Evolutionary conservation across 37 sponge, comb jelly and placozoan genomes (phyloP).

Genomic region (Beroe ovata): DNA sequence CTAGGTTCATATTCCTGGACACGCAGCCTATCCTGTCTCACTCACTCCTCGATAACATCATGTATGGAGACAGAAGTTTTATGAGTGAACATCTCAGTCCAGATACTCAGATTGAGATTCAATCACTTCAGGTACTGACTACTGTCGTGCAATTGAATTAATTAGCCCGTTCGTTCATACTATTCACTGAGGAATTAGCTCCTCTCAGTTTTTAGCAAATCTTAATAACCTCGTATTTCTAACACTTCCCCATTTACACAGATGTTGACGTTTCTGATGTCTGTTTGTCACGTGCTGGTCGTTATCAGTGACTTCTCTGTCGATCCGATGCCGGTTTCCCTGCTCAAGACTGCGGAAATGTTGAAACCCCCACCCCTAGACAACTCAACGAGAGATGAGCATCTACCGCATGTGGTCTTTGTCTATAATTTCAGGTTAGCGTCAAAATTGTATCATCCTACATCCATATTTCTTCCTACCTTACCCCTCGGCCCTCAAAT

Average conservation of each 20-base stretch:
- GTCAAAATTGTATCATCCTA: too few species aligned
- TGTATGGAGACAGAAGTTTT: constrained; percentile 11
- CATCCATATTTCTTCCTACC: too few species aligned
- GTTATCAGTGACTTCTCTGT: constrained; percentile 48
- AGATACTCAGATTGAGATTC: constrained; percentile 47
- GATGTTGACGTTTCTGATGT: constrained; percentile 43
- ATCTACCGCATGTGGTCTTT: constrained; percentile 21
- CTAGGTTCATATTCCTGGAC: constrained; percentile 49
- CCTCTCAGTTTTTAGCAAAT: too few species aligned
- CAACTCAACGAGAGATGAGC: constrained; percentile 15
- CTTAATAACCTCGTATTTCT: too few species aligned
- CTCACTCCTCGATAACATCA: constrained; percentile 32
- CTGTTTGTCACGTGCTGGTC: constrained; percentile 11
- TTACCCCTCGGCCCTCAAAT: too few species aligned
- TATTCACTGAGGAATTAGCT: too few species aligned
- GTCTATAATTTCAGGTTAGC: constrained; percentile 54
- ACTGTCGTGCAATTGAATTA: not conserved
- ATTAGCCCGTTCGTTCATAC: too few species aligned
- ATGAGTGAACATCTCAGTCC: constrained; percentile 36
- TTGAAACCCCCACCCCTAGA: not conserved
- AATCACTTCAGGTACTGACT: constrained; percentile 35
- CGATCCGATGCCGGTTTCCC: not conserved
- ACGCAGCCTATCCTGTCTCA: constrained; percentile 37
- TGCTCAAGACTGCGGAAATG: constrained; percentile 46
- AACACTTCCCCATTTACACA: too few species aligned